Evolutionary conservation across 2,113 vertebrate genomes (phyloP).

Genomic region (Leptobrachium ailaonicum): DNA sequence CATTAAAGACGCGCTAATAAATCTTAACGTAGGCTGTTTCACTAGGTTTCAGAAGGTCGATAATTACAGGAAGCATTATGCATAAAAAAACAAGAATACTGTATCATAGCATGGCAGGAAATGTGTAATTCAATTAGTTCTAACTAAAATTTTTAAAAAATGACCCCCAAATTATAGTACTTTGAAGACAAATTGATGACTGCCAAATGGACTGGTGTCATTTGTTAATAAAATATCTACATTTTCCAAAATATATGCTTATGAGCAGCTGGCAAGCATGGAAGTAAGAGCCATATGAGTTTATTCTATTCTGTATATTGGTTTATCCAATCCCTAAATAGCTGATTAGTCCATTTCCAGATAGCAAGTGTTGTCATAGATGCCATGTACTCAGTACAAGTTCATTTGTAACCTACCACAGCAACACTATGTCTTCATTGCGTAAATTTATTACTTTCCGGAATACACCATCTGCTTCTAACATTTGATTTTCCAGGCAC

Average conservation of each 20-base stretch:
- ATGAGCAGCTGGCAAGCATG: constrained; percentile 61
- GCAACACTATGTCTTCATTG: constrained; percentile 28
- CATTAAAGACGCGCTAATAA: constrained; percentile 61
- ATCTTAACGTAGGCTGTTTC: constrained; percentile 65
- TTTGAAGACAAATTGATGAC: constrained; percentile 72
- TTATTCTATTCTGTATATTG: constrained; percentile 60
- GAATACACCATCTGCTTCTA: constrained; percentile 36
- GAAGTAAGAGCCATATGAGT: constrained; percentile 60
- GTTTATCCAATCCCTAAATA: constrained; percentile 63
- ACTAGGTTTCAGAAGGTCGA: constrained; percentile 67
- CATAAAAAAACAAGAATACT: constrained; percentile 70
- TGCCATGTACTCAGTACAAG: constrained; percentile 40
- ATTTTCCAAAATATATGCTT: constrained; percentile 67
- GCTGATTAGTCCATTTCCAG: constrained; percentile 59
- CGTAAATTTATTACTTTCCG: constrained; percentile 13
- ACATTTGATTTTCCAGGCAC: constrained; percentile 48
- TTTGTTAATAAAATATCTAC: constrained; percentile 63
- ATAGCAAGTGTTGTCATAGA: constrained; percentile 56
- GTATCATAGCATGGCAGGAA: constrained; percentile 72
- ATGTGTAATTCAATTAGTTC: constrained; percentile 75
- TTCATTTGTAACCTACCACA: constrained; percentile 50
- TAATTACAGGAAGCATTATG: constrained; percentile 76
- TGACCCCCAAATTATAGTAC: constrained; percentile 70
- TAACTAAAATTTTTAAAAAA: constrained; percentile 69
- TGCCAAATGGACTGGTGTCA: constrained; percentile 68